These are phyloP conservation scores for Pseudomyrmex flavicornis DNA, from an alignment of 1,140 invertebrate species.

Conservation along the genomic window DNA sequence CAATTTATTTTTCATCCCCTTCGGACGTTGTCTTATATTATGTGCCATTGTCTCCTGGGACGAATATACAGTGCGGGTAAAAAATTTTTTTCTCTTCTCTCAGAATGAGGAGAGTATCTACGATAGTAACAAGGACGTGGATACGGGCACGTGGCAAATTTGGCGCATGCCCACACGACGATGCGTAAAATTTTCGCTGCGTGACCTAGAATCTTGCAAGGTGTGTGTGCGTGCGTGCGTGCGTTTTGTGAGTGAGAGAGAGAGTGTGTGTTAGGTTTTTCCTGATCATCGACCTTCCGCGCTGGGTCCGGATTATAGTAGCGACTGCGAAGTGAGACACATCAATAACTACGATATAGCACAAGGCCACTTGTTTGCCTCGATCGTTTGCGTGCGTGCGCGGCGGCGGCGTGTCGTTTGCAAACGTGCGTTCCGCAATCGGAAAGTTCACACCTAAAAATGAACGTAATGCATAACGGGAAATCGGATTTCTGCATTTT, in stretches of 20 bases:
- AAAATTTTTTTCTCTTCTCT: background rate
- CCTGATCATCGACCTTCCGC: constrained; percentile 33
- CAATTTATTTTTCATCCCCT: background rate
- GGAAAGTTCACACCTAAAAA: background rate
- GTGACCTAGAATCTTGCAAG: constrained; percentile 19
- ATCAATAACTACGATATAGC: constrained; percentile 66
- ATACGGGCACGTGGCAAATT: constrained; percentile 40
- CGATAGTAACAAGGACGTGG: background rate
- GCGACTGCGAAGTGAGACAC: constrained; percentile 40
- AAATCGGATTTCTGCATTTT: constrained; percentile 21
- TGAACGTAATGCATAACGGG: background rate
- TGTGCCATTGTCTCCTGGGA: background rate
- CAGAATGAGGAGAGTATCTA: too few relatives aligned
- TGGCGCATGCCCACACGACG: constrained; percentile 25
- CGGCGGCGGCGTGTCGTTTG: constrained; percentile 6
- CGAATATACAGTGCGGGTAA: background rate
- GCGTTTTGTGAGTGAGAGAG: too few relatives aligned
- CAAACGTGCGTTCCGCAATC: background rate
- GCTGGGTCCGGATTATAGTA: constrained; percentile 7
- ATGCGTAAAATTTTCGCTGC: constrained; percentile 40
- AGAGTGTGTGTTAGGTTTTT: constrained; percentile 8
- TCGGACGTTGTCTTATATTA: background rate
- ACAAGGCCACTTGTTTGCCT: constrained; percentile 66
- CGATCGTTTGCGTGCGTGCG: background rate
- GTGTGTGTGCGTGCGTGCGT: background rate